Evolutionary conservation across 2,888 invertebrate genomes (phyloP), one percentile per base, ranked within the genome.

Genomic region (Nipponacmea schrenckii): DNA sequence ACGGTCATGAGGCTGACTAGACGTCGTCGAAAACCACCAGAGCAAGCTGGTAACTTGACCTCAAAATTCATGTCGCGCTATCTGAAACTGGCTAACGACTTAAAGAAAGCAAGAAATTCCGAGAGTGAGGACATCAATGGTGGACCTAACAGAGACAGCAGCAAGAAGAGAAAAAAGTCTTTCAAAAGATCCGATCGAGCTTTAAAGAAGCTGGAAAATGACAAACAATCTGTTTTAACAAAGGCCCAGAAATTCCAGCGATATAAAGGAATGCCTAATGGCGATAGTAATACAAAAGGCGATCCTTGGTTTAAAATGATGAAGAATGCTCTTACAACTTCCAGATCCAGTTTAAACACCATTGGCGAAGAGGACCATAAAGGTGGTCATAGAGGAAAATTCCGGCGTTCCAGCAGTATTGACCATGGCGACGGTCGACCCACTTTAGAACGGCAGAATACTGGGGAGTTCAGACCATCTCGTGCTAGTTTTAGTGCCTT

Each of bases 51-150:
- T 26, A 83, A 79, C 66, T 70, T 84, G 45, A 80, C 80, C 8
- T 80, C 76, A 26, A 80, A 81, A 68, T 81, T 84, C 45, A 76
- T 84, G 78, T 79, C 79, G 64, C 81, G 81, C 20, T 84, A 82
- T 71, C 76, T 84, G 74, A 83, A 83, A 27, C 79, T 84, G 20
- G 84, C 84, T 1, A 80, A 81, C 46, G 84, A 84, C 68, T 70
- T 84, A 24, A 69, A 79, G 15, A 77, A 81, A n/a, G 82, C 81
- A 56, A 66, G 74, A 17, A 15, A 62, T n/a, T 39, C 63, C 17
- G 72, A 73, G 31, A 70, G 70, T 66, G 69, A 46, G 20, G 63
- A 56, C n/a, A 48, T 69, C 5, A 63, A 39, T 27, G 68, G 75
- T n/a, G 69, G 75, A 14, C 75, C 78, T 12, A 71, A 71, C 27